Evolutionary conservation across 2,888 invertebrate genomes (phyloP).

Genomic region (Scelioninae gen. 2): DNA sequence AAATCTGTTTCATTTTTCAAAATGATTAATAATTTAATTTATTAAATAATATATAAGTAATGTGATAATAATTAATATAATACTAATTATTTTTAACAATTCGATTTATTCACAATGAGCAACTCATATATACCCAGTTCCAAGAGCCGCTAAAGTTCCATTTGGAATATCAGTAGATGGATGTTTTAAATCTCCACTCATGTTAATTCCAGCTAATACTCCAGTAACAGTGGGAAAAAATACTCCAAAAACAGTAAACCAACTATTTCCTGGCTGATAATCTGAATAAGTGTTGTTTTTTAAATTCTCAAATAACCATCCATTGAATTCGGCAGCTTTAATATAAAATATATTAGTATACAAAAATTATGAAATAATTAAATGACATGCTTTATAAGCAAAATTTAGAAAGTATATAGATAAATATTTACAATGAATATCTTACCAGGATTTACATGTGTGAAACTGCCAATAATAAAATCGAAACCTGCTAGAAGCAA

Average conservation of each 20-base stretch:
- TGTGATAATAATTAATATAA: too few species aligned
- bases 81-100: too few species aligned
- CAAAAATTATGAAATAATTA: neutral
- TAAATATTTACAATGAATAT: too few species aligned
- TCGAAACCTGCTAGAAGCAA: slow-evolving; percentile 92
- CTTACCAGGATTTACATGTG: slow-evolving; percentile 84
- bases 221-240: slow-evolving; percentile 99
- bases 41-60: too few species aligned
- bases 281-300: slow-evolving; percentile 87
- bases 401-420: too few species aligned
- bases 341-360: slow-evolving; percentile 1
- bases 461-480: slow-evolving; percentile 95
- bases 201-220: slow-evolving; percentile 97
- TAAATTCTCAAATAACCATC: slow-evolving; percentile 89
- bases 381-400: too few species aligned
- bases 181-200: slow-evolving; percentile 96
- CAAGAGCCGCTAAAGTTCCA: slow-evolving; percentile 94
- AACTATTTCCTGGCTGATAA: slow-evolving; percentile 88
- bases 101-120: too few species aligned
- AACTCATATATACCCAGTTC: slow-evolving; percentile 85
- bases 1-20: too few species aligned
- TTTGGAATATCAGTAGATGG: slow-evolving; percentile 95
- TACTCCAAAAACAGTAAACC: slow-evolving; percentile 97
- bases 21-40: too few species aligned
- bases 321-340: slow-evolving; percentile 87